Evolutionary conservation across 2,797 vertebrate genomes (phyloP).

Genomic region (Myotis planiceps): DNA sequence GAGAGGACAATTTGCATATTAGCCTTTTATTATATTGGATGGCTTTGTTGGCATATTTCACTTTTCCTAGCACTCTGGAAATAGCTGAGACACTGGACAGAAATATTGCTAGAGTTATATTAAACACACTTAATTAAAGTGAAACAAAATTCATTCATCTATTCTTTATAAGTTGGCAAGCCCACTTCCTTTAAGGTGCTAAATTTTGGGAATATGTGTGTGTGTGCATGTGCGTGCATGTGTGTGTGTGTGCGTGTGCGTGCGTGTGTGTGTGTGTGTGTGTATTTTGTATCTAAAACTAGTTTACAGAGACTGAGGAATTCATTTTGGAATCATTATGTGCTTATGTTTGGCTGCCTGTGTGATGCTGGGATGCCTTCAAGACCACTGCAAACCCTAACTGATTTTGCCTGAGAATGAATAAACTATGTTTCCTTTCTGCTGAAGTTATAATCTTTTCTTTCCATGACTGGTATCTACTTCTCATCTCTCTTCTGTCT

Average conservation of each 20-base stretch:
- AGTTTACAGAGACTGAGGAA: not conserved
- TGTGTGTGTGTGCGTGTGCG: not conserved
- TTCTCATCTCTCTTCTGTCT: not conserved
- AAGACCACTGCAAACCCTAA: not conserved
- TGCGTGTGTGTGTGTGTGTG: not conserved
- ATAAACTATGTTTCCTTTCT: constrained; percentile 36
- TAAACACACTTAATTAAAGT: constrained; percentile 54
- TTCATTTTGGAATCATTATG: not conserved
- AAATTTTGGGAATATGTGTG: not conserved
- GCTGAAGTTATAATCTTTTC: not conserved
- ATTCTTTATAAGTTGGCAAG: constrained; percentile 59
- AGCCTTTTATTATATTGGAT: too few relatives aligned
- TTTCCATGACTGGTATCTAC: not conserved
- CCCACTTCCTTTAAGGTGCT: not conserved
- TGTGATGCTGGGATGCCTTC: not conserved
- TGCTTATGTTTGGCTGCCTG: not conserved
- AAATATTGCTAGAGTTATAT: constrained; percentile 38
- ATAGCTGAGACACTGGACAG: constrained; percentile 3
- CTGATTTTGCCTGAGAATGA: not conserved
- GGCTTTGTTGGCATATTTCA: not conserved
- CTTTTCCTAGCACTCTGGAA: constrained; percentile 5
- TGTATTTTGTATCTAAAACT: constrained; percentile 28
- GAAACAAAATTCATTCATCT: constrained; percentile 43
- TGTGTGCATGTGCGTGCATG: not conserved
- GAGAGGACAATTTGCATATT: too few relatives aligned